Evolutionary conservation across 2,797 vertebrate species (phyloP), one percentile per base, ranked within the genome.

Genomic region (Dipus sagitta): DNA sequence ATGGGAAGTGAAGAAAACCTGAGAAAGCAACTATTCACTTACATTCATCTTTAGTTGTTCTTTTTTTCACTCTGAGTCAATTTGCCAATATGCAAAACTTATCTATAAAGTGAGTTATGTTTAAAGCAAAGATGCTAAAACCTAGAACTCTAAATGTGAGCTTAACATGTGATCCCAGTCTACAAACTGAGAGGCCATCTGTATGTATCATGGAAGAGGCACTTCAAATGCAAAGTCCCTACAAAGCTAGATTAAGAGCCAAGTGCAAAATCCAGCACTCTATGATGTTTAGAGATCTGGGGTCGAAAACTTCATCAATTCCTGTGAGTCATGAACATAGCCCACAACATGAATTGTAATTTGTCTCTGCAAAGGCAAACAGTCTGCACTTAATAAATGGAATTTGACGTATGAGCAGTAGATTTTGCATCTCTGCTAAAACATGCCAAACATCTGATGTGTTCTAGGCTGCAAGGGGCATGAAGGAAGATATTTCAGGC

Each of bases 161-260:
- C 70, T 95, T 92, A 86, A 91, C 93, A 70, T 77, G 71, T 90
- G 85, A 94, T 88, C 94, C 88, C 23, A 67, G 75, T 88, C 86
- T 78, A 38, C 30, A 90, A 93, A 92, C 26, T 68, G 24, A 58
- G 42, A 85, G 13, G 6, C n/a, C 72, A 83, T 87, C 92, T 82
- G 78, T 82, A 52, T 74, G 30, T 65, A 42, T 94, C 67, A 32
- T 32, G 17, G 75, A 91, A 79, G 60, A 85, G n/a, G 20, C 21
- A 30, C 18, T 28, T 87, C 26, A 13, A 30, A 24, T 76, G 42
- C 24, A 70, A 91, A 75, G 62, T 60, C 64, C 12, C 67, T 80
- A 65, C 20, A 88, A 83, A 71, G 83, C 2, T 21, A 65, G 10
- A 30, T 68, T 79, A 89, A 64, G 38, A 88, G 32, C 72, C 81